phyloP scores from a whole-genome alignment of 1,140 invertebrate genomes.

The Pseudomyrmex concolor region DNA sequence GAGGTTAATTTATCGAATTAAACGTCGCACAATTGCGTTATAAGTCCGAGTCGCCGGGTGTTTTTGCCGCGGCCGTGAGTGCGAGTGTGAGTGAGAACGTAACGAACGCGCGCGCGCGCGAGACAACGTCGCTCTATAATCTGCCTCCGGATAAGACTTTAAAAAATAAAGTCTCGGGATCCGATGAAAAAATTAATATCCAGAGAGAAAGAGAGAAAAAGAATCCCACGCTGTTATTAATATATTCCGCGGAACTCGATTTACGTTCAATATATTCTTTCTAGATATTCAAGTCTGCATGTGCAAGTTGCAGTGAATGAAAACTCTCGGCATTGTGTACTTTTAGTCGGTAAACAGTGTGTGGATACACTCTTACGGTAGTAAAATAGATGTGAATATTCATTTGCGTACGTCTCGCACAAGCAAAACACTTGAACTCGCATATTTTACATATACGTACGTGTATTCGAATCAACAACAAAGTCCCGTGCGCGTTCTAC shows the following conservation, averaged over 20 bases:
- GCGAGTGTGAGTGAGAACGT: slow-evolving; percentile 9
- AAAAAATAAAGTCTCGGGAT: background rate
- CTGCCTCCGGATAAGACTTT: no score
- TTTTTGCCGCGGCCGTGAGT: slow-evolving; percentile 64
- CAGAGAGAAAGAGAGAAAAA: background rate
- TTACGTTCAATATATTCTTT: background rate
- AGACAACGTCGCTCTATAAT: no score
- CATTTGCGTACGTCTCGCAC: slow-evolving; percentile 3
- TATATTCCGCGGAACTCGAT: slow-evolving; percentile 7
- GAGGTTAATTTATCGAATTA: slow-evolving; percentile 84
- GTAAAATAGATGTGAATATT: slow-evolving; percentile 43
- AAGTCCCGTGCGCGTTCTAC: background rate
- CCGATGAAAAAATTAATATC: slow-evolving; percentile 6
- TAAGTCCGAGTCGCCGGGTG: slow-evolving; percentile 77
- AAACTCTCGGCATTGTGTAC: slow-evolving; percentile 32
- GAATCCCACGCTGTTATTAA: background rate
- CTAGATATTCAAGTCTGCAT: background rate
- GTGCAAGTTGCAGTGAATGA: slow-evolving; percentile 24
- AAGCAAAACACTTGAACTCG: background rate
- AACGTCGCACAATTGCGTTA: slow-evolving; percentile 81
- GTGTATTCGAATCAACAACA: background rate
- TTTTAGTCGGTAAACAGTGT: slow-evolving; percentile 25
- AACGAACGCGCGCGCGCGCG: background rate
- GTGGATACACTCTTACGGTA: slow-evolving; percentile 39
- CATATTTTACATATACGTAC: slow-evolving; percentile 15